Percentiles rank a stretch among this genome's conserved stretches.
These are phyloP conservation scores for Operophtera brumata DNA, from an alignment of 2,888 invertebrate species.

Conservation along the genomic window DNA sequence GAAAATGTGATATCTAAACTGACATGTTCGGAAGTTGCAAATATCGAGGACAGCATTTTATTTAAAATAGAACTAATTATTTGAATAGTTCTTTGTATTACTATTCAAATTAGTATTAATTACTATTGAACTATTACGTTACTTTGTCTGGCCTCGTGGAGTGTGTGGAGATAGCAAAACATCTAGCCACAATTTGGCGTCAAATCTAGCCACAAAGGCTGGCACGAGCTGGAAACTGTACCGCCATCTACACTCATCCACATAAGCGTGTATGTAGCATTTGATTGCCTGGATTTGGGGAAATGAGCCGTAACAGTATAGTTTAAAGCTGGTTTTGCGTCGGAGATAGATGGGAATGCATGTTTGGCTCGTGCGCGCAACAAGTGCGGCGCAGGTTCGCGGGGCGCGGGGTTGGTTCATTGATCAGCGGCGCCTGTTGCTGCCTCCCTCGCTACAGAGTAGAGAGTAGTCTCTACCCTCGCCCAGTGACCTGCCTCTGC, in stretches of 20 bases:
- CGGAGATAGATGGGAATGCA: slow-evolving; percentile 19
- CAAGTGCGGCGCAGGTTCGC: slow-evolving; percentile 72
- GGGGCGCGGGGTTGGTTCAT: slow-evolving; percentile 54
- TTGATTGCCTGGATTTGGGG: slow-evolving; percentile 2
- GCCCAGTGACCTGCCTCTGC: slow-evolving; percentile 17
- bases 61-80: too few relatives aligned
- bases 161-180: too few relatives aligned
- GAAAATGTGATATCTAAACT: too few relatives aligned
- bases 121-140: too few relatives aligned
- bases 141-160: too few relatives aligned
- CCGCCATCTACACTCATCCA: slow-evolving; percentile 10
- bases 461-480: slow-evolving; percentile 12
- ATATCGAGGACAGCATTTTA: too few relatives aligned
- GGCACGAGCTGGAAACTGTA: slow-evolving; percentile 8
- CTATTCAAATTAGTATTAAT: too few relatives aligned
- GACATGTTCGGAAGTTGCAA: too few relatives aligned
- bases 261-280: slow-evolving; percentile 5
- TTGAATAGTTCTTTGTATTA: too few relatives aligned
- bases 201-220: neutral
- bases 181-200: neutral
- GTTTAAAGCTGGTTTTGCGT: slow-evolving; percentile 15
- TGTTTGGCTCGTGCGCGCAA: slow-evolving; percentile 64
- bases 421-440: slow-evolving; percentile 78
- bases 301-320: slow-evolving; percentile 11
- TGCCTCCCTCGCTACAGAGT: slow-evolving; percentile 40